These are phyloP conservation scores for Aphidius colemani DNA, from an alignment of 2,888 invertebrate species.

Conservation along the genomic window DNA sequence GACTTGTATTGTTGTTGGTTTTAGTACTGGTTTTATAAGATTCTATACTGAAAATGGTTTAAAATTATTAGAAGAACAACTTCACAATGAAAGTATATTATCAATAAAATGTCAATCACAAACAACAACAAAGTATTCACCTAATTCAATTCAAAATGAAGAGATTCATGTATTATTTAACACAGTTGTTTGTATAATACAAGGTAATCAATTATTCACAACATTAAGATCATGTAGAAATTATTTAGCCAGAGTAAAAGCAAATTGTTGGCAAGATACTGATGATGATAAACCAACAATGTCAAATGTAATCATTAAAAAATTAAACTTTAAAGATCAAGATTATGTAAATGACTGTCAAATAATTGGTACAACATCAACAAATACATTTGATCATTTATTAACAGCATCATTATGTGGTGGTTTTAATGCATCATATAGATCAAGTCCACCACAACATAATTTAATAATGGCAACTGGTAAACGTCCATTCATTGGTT, in stretches of 20 bases:
- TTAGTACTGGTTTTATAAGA: constrained; percentile 80
- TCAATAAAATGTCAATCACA: constrained; percentile 80
- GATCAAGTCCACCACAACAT: constrained; percentile 76
- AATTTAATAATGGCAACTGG: constrained; percentile 80
- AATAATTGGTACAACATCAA: constrained; percentile 73
- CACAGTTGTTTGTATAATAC: constrained; percentile 74
- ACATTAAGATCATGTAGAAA: constrained; percentile 78
- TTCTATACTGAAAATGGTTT: constrained; percentile 90
- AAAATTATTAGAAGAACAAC: constrained; percentile 78
- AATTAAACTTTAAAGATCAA: constrained; percentile 84
- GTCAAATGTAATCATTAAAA: constrained; percentile 75
- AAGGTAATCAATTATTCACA: constrained; percentile 79
- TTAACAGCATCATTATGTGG: constrained; percentile 78
- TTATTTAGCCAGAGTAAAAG: constrained; percentile 78
- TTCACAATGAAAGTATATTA: constrained; percentile 80
- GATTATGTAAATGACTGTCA: constrained; percentile 77
- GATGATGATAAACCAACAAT: constrained; percentile 60
- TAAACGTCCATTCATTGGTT: constrained; percentile 82
- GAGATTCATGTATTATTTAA: constrained; percentile 78
- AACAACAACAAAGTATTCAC: constrained; percentile 60
- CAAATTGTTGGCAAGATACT: constrained; percentile 66
- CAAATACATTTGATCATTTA: constrained; percentile 85
- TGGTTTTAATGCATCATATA: constrained; percentile 73
- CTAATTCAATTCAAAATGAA: constrained; percentile 62
- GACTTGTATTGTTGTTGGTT: constrained; percentile 89